These are phyloP conservation scores for Drosophila seguyi DNA, from an alignment of 1,140 invertebrate genomes.

Conservation along the genomic window DNA sequence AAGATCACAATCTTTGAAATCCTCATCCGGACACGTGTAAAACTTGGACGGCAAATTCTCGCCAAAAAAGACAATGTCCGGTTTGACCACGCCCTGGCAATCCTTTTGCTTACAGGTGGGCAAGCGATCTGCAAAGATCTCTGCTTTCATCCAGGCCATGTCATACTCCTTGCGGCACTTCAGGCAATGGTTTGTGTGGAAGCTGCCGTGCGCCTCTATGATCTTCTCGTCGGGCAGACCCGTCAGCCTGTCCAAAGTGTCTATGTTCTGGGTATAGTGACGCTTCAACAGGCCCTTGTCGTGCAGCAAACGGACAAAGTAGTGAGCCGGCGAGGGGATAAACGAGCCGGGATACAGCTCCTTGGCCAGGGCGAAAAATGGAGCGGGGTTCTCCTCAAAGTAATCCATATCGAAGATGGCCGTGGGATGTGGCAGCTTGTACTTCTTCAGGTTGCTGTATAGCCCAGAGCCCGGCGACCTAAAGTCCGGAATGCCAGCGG, in stretches of 20 bases:
- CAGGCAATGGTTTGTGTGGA: slow-evolving; percentile 94
- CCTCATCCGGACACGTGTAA: slow-evolving; percentile 88
- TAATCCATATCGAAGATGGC: slow-evolving; percentile 97
- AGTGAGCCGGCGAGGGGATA: slow-evolving; percentile 93
- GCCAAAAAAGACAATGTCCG: slow-evolving; percentile 98
- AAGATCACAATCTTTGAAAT: slow-evolving; percentile 95
- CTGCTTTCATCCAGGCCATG: slow-evolving; percentile 91
- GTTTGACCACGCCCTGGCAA: slow-evolving; percentile 92
- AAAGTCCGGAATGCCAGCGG: slow-evolving; percentile 97
- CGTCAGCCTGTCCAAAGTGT: slow-evolving; percentile 95
- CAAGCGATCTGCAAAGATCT: slow-evolving; percentile 90
- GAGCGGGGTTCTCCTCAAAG: slow-evolving; percentile 92
- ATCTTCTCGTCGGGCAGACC: slow-evolving; percentile 94
- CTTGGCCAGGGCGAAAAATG: slow-evolving; percentile 94
- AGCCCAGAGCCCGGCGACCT: slow-evolving; percentile 95
- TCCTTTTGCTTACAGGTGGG: slow-evolving; percentile 89
- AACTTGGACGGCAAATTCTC: slow-evolving; percentile 94
- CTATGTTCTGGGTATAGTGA: slow-evolving; percentile 97
- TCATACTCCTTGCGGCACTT: slow-evolving; percentile 91
- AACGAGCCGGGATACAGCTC: slow-evolving; percentile 93
- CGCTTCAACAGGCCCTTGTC: slow-evolving; percentile 92
- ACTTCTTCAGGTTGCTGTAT: slow-evolving; percentile 96
- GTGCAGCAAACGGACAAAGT: slow-evolving; percentile 92
- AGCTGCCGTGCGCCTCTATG: slow-evolving; percentile 97
- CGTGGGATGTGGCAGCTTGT: slow-evolving; percentile 96